These are phyloP conservation scores for Dinoponera quadriceps DNA, from an alignment of 1,140 invertebrate species.

Conservation along the genomic window DNA sequence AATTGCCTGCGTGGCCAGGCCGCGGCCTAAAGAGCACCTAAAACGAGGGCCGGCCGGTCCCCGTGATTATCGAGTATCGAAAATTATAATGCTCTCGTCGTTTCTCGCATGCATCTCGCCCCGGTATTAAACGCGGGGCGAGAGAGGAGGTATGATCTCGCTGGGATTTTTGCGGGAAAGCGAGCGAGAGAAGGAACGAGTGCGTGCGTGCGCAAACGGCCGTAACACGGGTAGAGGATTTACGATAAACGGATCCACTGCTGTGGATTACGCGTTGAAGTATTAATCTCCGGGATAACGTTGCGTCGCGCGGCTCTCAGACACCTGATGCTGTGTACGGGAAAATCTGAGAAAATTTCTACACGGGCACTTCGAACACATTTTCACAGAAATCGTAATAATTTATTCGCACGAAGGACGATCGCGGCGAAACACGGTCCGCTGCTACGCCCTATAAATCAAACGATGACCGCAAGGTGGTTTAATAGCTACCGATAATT, in stretches of 20 bases:
- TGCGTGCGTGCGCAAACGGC: background rate
- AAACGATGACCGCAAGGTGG: background rate
- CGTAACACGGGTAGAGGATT: constrained; percentile 42
- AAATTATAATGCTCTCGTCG: constrained; percentile 64
- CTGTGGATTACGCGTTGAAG: constrained; percentile 47
- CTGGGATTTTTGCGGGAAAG: constrained; percentile 44
- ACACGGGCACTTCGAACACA: background rate
- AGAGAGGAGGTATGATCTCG: constrained; percentile 52
- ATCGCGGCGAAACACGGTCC: background rate
- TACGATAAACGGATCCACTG: constrained; percentile 2
- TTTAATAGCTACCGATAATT: background rate
- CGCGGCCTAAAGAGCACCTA: constrained; percentile 53
- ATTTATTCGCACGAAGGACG: background rate
- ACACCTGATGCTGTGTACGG: background rate
- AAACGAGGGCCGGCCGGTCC: constrained; percentile 65
- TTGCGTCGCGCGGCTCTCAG: background rate
- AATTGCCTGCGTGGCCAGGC: constrained; percentile 67
- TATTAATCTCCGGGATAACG: constrained; percentile 43
- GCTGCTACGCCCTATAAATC: background rate
- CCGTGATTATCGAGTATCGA: constrained; percentile 70
- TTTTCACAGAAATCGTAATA: background rate
- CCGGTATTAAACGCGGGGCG: constrained; percentile 52
- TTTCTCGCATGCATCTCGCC: constrained; percentile 42
- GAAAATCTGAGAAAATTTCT: no score
- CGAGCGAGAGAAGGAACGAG: no score